A percentile compares a stretch with the other conserved stretches of the same genome.
phyloP scores from a whole-genome alignment of 2,888 invertebrate genomes.

The Lobophora halterata region DNA sequence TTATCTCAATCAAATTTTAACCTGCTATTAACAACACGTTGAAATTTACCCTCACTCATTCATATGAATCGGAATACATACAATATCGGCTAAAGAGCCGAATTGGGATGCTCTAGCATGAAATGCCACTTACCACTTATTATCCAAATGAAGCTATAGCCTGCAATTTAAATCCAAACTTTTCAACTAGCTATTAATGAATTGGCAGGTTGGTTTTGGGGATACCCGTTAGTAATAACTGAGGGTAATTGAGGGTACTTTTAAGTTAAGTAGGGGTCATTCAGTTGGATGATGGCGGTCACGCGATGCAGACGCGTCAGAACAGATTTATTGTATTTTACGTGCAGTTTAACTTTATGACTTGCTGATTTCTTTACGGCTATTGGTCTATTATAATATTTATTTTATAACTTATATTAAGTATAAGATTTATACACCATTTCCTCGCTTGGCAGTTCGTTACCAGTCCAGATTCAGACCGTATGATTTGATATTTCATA shows the following conservation, averaged over 20 bases:
- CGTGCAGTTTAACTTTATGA: constrained; percentile 29
- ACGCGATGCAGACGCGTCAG: constrained; percentile 44
- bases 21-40: too few species aligned
- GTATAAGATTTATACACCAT: too few species aligned
- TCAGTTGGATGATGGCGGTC: constrained; percentile 36
- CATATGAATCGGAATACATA: constrained; percentile 13
- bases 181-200: constrained; percentile 27
- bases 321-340: constrained; percentile 35
- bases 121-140: constrained; percentile 19
- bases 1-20: too few species aligned
- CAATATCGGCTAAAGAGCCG: constrained; percentile 12
- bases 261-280: constrained; percentile 29
- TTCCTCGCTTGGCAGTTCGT: too few species aligned
- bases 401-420: too few species aligned
- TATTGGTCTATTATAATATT: constrained; percentile 8
- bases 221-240: constrained; percentile 36
- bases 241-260: constrained; percentile 38
- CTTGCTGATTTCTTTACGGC: constrained; percentile 19
- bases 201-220: constrained; percentile 27
- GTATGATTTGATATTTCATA: too few species aligned
- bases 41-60: too few species aligned
- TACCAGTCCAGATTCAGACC: too few species aligned
- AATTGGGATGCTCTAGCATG: constrained; percentile 11
- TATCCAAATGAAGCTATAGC: constrained; percentile 37
- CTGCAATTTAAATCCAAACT: constrained; percentile 14